phyloP scores from a whole-genome alignment of 2,113 vertebrate genomes.

The Xerus inauris region DNA sequence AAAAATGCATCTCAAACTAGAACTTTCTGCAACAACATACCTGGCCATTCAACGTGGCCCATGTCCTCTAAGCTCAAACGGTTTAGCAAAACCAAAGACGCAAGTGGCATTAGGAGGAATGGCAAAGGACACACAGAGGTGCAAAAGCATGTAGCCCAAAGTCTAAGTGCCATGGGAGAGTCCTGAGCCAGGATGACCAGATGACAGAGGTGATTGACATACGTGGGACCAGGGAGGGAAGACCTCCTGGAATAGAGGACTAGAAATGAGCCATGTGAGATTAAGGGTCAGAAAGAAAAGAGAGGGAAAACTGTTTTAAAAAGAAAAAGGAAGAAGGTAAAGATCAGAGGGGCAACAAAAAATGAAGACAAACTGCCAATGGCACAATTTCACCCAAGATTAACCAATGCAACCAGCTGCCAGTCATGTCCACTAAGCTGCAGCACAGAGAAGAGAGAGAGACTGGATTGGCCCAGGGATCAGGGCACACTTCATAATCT shows the following conservation, averaged over 20 bases:
- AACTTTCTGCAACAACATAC: neutral
- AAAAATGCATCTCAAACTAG: neutral
- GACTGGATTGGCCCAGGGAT: neutral
- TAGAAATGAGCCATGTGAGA: neutral
- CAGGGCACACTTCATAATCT: neutral
- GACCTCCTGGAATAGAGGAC: neutral
- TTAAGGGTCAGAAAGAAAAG: neutral
- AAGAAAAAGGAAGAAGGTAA: neutral
- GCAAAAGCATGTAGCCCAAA: neutral
- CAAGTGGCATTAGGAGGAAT: neutral
- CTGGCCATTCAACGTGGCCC: neutral
- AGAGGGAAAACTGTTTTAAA: neutral
- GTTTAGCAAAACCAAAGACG: neutral
- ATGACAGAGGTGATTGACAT: neutral
- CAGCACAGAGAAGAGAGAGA: neutral
- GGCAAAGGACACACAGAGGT: neutral
- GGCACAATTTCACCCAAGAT: neutral
- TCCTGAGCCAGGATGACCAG: neutral
- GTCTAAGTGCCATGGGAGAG: rapidly evolving
- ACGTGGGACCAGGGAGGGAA: too few species aligned
- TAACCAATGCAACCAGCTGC: neutral
- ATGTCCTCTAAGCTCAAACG: neutral
- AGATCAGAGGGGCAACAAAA: neutral
- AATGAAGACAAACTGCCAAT: neutral
- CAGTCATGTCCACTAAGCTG: neutral